Conservation (phyloP, 1,140 invertebrate species). For the Holotrichia oblita region DNA sequence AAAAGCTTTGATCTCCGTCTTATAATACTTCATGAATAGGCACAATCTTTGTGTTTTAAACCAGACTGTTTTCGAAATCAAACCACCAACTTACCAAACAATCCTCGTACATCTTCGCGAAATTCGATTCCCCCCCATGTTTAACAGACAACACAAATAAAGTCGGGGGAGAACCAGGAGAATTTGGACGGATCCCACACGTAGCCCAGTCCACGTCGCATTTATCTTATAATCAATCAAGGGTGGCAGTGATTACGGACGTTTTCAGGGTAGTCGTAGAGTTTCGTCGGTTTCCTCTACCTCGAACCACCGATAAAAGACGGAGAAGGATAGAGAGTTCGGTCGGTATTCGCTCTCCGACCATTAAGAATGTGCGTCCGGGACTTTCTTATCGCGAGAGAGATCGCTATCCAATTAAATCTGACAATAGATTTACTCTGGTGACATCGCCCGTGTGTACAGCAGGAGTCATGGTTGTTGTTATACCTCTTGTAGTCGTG, state of each 20-base stretch:
- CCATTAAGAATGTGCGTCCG: conserved; percentile 45
- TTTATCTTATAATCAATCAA: conserved; percentile 61
- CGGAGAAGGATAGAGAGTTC: conserved; percentile 31
- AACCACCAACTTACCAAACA: too few species aligned
- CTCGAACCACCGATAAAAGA: neutral
- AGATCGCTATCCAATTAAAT: conserved; percentile 62
- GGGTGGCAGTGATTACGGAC: conserved; percentile 51
- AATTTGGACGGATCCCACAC: conserved; percentile 11
- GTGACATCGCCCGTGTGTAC: conserved; percentile 52
- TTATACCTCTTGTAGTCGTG: conserved; percentile 33
- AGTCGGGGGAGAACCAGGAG: neutral
- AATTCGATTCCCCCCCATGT: too few species aligned
- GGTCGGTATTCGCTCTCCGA: conserved; percentile 43
- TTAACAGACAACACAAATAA: neutral
- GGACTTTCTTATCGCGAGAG: conserved; percentile 54
- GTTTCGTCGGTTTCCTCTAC: conserved; percentile 34
- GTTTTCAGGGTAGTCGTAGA: conserved; percentile 47
- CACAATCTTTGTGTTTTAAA: too few species aligned
- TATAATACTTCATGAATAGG: too few species aligned
- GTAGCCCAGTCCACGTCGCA: conserved; percentile 39
- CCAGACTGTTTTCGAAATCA: too few species aligned
- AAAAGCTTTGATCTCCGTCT: too few species aligned
- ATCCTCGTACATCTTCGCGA: too few species aligned
- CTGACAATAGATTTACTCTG: conserved; percentile 61
- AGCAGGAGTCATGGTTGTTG: conserved; percentile 34